Evolutionary conservation across 2,797 vertebrate genomes (phyloP).

Genomic region (Myotis daubentonii): DNA sequence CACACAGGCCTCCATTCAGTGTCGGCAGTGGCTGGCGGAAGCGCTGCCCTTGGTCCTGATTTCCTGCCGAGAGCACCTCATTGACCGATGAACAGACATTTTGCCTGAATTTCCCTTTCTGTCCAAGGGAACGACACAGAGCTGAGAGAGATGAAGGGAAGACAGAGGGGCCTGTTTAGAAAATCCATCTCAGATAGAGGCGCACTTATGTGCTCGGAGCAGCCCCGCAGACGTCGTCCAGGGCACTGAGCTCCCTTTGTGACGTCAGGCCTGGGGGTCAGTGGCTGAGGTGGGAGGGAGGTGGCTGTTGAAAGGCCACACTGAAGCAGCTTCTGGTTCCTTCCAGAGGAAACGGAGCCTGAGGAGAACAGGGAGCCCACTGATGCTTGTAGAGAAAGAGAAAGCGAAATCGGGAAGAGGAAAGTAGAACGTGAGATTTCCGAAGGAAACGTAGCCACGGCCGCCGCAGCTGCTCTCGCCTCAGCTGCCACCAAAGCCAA

Average conservation of each 20-base stretch:
- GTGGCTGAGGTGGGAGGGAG: not conserved
- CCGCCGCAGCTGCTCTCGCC: constrained; percentile 96
- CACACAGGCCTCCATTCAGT: not conserved
- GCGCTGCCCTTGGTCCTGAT: not conserved
- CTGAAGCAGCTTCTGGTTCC: constrained; percentile 62
- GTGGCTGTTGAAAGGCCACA: not conserved
- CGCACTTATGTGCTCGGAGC: not conserved
- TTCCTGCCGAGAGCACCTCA: not conserved
- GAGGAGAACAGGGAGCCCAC: constrained; percentile 93
- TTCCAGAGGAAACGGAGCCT: constrained; percentile 88
- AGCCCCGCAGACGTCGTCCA: not conserved
- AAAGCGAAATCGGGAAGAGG: constrained; percentile 91
- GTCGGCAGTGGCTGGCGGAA: not conserved
- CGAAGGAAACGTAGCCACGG: constrained; percentile 97
- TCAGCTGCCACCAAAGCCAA: constrained; percentile 99
- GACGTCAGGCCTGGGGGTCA: not conserved
- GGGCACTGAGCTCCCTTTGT: not conserved
- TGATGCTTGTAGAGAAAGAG: constrained; percentile 88
- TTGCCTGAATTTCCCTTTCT: not conserved
- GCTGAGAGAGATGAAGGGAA: not conserved
- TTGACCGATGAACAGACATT: not conserved
- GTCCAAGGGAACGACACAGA: not conserved
- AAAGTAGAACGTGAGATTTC: constrained; percentile 95
- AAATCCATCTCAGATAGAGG: not conserved
- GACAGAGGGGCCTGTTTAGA: not conserved